phyloP scores from a whole-genome alignment of 2,113 vertebrate species.

The Ictalurus punctatus region DNA sequence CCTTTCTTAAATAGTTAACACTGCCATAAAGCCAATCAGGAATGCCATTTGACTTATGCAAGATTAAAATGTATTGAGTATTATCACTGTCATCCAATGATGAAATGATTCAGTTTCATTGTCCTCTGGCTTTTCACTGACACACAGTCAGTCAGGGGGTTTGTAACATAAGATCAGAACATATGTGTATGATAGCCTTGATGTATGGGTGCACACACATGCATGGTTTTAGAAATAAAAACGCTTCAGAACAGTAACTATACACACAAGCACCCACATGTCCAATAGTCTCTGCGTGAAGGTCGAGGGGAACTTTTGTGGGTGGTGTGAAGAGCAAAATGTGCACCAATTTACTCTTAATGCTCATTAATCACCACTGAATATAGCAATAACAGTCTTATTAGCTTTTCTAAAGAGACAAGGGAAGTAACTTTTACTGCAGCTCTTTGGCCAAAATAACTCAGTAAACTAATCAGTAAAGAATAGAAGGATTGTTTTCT shows the following conservation, averaged over 20 bases:
- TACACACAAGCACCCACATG: conserved; percentile 6
- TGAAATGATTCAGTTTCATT: conserved; percentile 2
- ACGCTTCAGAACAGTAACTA: conserved; percentile 7
- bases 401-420: neutral
- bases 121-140: neutral
- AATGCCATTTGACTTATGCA: neutral
- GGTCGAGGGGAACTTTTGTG: conserved; percentile 9
- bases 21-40: neutral
- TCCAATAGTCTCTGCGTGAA: neutral
- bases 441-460: neutral
- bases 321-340: conserved; percentile 12
- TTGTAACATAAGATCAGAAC: neutral
- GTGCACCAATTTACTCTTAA: conserved; percentile 5
- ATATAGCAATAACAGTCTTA: conserved; percentile 5
- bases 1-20: neutral
- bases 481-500: neutral
- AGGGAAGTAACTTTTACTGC: neutral
- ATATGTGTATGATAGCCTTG: neutral
- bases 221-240: conserved; percentile 2
- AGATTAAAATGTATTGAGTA: neutral
- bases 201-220: neutral
- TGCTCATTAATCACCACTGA: neutral
- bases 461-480: neutral
- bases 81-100: neutral
- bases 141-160: neutral